Conservation (phyloP, 2,113 vertebrate species). For the Aviceda subcristata region DNA sequence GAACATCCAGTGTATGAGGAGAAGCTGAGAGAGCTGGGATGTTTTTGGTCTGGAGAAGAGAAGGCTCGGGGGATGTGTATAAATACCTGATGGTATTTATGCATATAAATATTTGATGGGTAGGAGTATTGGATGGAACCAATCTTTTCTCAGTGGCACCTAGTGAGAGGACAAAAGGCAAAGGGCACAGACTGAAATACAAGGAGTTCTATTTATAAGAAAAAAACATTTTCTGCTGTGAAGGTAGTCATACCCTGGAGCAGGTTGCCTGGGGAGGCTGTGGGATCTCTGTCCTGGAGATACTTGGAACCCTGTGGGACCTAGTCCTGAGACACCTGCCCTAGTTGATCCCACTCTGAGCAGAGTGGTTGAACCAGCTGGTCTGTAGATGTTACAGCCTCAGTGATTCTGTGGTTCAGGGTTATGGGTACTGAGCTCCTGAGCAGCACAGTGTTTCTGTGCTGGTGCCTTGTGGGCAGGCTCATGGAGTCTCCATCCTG, state of each 20-base stretch:
- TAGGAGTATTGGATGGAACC: neutral
- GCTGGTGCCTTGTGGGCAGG: neutral
- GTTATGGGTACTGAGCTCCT: neutral
- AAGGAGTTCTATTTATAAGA: neutral
- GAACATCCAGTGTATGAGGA: neutral
- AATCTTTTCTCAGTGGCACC: neutral
- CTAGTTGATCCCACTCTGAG: neutral
- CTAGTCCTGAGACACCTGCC: neutral
- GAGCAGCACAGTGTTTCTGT: neutral
- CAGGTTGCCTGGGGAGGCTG: neutral
- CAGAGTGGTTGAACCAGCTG: neutral
- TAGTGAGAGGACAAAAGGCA: neutral
- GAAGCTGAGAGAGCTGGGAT: neutral
- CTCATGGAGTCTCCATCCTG: accelerated
- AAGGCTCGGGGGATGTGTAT: neutral
- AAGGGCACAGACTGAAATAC: neutral
- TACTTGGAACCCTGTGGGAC: neutral
- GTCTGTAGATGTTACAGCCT: neutral
- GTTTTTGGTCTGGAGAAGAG: neutral
- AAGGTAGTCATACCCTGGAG: neutral
- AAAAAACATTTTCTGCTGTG: neutral
- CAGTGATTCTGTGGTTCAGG: neutral
- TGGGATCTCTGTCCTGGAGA: neutral
- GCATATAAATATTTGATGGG: neutral
- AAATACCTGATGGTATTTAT: neutral